Evolutionary conservation across 2,888 invertebrate species (phyloP), one percentile per base, ranked within the genome.

Genomic region (Polydrusus cervinus): DNA sequence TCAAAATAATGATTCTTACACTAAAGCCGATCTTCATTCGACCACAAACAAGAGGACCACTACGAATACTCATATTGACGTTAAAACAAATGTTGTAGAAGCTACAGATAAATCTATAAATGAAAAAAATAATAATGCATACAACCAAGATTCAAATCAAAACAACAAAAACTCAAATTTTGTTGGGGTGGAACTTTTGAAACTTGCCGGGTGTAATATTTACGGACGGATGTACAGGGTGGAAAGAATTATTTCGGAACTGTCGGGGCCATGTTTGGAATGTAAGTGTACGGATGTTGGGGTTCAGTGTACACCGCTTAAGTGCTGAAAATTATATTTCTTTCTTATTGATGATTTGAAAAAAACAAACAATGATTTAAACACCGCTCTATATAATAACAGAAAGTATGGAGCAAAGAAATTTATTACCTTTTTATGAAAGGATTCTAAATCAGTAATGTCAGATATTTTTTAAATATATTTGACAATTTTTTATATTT

Each of bases 171-270:
- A 13, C 8, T 3, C 20, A 2, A 67, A 66, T 53, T 55, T 25
- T 40, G 14, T 57, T 16, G 88, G 89, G 1, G 86, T 89, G 13
- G 92, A 93, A 43, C 86, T 93, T 65, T 87, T 94, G 55, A 95
- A 95, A 86, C 86, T 96, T 77, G 95, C 95, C 11, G 96, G 96
- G 0, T 96, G 96, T 84, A 96, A 96, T 87, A 96, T 96, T 81
- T 96, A 96, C 83, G 96, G 96, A 7, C 90, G 93, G 78, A 96
- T 96, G 94, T 96, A 96, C 86, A 90, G 93, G 25, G 94, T 96
- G 10, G 95, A 94, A 3, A 90, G 92, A 82, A 93, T 95, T 79
- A 95, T 96, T 81, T 90, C 93, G 1, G 95, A 96, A 88, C 88
- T 96, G 76, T 95, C 95, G 7, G 92, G 92, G 72, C 91, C 93